Evolutionary conservation across 2,888 invertebrate genomes (phyloP), one percentile per base, ranked within the genome.

Genomic region (Gnatocerus cornutus): DNA sequence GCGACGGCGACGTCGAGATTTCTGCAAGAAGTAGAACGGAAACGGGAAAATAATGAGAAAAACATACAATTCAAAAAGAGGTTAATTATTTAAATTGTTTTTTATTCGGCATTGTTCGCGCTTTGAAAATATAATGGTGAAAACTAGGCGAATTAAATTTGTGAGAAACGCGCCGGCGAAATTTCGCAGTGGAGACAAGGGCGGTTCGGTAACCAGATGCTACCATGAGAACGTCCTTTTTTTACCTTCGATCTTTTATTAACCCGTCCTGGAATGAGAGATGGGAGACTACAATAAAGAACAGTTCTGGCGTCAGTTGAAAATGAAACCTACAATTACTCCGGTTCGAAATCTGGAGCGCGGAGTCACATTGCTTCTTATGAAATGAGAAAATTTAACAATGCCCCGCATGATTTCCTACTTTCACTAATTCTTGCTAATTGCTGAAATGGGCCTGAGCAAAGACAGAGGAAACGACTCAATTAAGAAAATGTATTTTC

Each of bases 141-240:
- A 68, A 68, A 68, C 63, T 68, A 63, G 68, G 68, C 68, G 62
- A 53, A 41, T 53, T 62, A 53, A 52, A 45, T 64, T 63, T 55
- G 58, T 68, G 63, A 56, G 68, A 68, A 63, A 29, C 33, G 9
- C 9, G 1, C n/a, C 8, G 5, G 9, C 8, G 10, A 50, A 27
- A 13, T 9, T 33, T 33, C 33, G 41, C 41, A 13, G 41, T 12
- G 13, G 29, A 63, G 16, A 52, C 56, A 67, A 52, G 55, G 59
- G 52, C 14, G 66, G 69, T 70, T 73, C 77, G 80, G 76, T 76
- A 72, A 78, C 80, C 82, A 82, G 81, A 83, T 83, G 83, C 81
- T 72, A 81, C 82, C 82, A 83, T 83, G 83, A 80, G 83, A 83
- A 82, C 79, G 78, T 79, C 78, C 79, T 78, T 76, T 76, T 59